Base-by-base conservation (phyloP, 37 sponge, comb jelly and placozoan species). In the Eunapius fragilis region DNA sequence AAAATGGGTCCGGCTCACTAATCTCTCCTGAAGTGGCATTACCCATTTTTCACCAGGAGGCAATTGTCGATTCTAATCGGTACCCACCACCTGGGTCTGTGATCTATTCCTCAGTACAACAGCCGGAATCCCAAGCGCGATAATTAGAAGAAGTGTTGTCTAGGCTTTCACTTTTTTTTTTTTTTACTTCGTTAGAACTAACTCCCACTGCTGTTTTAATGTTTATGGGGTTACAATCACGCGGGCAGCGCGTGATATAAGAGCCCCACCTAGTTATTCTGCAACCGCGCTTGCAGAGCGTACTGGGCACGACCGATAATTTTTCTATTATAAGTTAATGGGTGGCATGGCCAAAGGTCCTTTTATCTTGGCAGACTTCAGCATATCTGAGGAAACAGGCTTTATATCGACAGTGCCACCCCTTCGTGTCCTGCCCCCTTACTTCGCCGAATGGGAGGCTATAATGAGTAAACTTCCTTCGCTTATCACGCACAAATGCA, bases 371-470 rank as follows among this genome's bases (percentile, higher is more conserved):
- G 14, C 2, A 6, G 77, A 85, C 26, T 87, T 69, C 31, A 77
- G 76, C 28, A 82, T 95, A 41, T 92, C 90, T 0, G 80, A 75
- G 31, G 34, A 70, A 72, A 91, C 89, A 41, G 95, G 95, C 0
- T 95, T 95, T 74, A 0, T 95, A 25, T 90, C 95, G 0, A 19
- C n/a, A 0, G 0, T 22, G 36, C 90, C 88, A 24, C 93, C 95
- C 3, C 70, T 84, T 28, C 13, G 19, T 30, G 27, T 69, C 24
- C 89, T 95, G 2, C 85, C 93, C 17, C 34, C 45, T 23, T 89
- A 75, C 19, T 95, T 89, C 77, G 30, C 67, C 3, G n/a, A 70
- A 49, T 95, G 95, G 95, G 95, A 95, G 35, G 88, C 83, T 0
- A 5, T 92, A 1, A 69, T 79, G 22, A 72, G 6, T 14, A 25